phyloP scores from a whole-genome alignment of 1,140 invertebrate genomes.

The Magallana angulata region DNA sequence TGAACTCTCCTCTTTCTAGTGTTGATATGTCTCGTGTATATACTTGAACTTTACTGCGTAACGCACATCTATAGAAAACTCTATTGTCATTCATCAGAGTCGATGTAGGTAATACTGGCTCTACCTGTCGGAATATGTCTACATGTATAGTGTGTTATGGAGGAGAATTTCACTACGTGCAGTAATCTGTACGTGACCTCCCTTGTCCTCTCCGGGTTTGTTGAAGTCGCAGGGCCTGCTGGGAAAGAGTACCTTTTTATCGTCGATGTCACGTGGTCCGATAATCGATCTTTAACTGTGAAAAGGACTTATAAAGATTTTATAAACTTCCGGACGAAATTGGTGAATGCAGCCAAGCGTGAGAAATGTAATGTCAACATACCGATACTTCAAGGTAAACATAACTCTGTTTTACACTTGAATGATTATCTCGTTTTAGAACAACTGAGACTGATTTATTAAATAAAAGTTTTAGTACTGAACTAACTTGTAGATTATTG shows the following conservation, averaged over 20 bases:
- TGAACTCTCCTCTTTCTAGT: too few species aligned
- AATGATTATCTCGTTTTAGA: too few species aligned
- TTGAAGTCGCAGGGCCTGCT: constrained; percentile 33
- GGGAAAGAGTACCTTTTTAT: constrained; percentile 50
- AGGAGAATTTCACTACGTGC: constrained; percentile 28
- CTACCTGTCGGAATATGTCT: neutral
- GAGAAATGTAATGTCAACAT: constrained; percentile 5
- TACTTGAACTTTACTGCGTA: too few species aligned
- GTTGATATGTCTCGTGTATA: too few species aligned
- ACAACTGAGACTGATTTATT: too few species aligned
- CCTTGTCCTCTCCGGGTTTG: constrained; percentile 45
- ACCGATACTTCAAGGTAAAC: neutral
- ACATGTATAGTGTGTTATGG: neutral
- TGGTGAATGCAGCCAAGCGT: constrained; percentile 28
- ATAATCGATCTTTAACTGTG: constrained; percentile 41
- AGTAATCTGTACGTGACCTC: constrained; percentile 46
- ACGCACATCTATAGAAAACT: too few species aligned
- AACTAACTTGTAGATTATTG: too few species aligned
- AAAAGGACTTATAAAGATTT: constrained; percentile 50
- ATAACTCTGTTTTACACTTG: neutral
- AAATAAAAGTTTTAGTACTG: too few species aligned
- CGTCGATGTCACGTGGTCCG: constrained; percentile 47
- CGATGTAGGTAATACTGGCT: too few species aligned
- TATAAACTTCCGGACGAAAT: constrained; percentile 42
- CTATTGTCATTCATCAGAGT: too few species aligned